Evolutionary conservation across 1,140 invertebrate genomes (phyloP), one percentile per base, ranked within the genome.

Genomic region (Kradibia gibbosae): DNA sequence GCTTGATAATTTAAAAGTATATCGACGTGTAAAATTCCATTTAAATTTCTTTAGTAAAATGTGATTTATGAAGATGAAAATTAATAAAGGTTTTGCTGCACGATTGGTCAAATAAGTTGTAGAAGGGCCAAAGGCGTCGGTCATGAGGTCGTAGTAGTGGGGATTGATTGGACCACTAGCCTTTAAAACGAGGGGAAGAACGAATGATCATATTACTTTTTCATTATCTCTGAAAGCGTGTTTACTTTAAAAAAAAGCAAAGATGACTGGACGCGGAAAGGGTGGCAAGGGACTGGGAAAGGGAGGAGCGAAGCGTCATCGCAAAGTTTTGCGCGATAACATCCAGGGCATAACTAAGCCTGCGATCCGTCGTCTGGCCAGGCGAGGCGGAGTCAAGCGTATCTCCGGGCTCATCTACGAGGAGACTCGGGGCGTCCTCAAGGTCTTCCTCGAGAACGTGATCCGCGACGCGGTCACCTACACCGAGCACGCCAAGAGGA

Each of bases 241-340:
- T 13, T 45, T 45, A 85, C 53, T 48, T 72, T 50, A 15, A 0
- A 42, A 39, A 39, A 17, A 39, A n/a, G n/a, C 2, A 67, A 94
- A 86, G 90, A 92, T 39, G 89, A 34, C 34, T 28, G 93, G 93
- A 65, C 92, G 93, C 74, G 94, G 94, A 39, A 94, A 95, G 88
- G 93, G 93, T 84, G 94, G 93, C 22, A 94, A 95, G 89, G 94
- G 94, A 83, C 88, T 94, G 65, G 94, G 93, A 82, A 95, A 95
- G 88, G 93, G 94, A 83, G 94, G 94, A 31, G 94, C 94, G 65
- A 95, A 94, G 88, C 93, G 94, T 85, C 94, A 95, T 90, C 91
- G 94, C 62, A 94, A 94, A 86, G 93, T 94, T 20, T 86, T 72
- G 42, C 70, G 20, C 1, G 36, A 74, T 15, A 62, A 62, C n/a